Conservation (phyloP, 2,888 invertebrate species). For the Darwinula stevensoni region DNA sequence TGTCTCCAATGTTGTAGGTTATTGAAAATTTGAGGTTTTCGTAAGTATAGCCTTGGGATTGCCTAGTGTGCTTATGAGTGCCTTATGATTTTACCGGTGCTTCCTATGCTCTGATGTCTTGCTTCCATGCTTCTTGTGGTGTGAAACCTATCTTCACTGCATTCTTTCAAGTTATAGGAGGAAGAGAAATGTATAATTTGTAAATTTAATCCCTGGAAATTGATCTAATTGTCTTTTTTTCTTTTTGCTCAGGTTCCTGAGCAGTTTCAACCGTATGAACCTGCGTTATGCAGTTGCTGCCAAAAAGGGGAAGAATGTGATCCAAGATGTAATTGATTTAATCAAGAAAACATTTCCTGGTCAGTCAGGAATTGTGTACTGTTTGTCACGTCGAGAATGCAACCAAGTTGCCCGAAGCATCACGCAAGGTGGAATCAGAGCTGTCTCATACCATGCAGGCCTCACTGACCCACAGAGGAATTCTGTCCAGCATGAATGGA, state of each 20-base stretch:
- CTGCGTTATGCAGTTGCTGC: conserved; percentile 51
- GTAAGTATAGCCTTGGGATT: too few species aligned
- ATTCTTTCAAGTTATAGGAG: too few species aligned
- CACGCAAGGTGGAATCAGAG: conserved; percentile 28
- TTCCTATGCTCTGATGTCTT: too few species aligned
- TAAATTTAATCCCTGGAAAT: too few species aligned
- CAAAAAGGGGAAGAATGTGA: conserved; percentile 30
- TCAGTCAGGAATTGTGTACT: conserved; percentile 77
- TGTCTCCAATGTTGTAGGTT: too few species aligned
- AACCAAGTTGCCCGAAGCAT: conserved; percentile 41
- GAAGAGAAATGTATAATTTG: too few species aligned
- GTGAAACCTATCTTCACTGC: too few species aligned
- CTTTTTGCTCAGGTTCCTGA: conserved; percentile 34
- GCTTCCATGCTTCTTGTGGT: too few species aligned
- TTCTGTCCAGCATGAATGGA: conserved; percentile 51
- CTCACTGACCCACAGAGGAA: conserved; percentile 34
- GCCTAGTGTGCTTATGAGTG: too few species aligned
- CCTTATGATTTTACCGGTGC: too few species aligned
- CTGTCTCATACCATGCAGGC: conserved; percentile 71
- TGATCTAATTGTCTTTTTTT: conserved; percentile 4
- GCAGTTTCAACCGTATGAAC: conserved; percentile 85
- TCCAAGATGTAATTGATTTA: conserved; percentile 38
- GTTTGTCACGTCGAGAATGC: conserved; percentile 69
- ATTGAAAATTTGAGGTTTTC: too few species aligned
- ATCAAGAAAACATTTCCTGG: conserved; percentile 36